Evolutionary conservation across 1,140 invertebrate species (phyloP).

Genomic region (Coptotermes formosanus): DNA sequence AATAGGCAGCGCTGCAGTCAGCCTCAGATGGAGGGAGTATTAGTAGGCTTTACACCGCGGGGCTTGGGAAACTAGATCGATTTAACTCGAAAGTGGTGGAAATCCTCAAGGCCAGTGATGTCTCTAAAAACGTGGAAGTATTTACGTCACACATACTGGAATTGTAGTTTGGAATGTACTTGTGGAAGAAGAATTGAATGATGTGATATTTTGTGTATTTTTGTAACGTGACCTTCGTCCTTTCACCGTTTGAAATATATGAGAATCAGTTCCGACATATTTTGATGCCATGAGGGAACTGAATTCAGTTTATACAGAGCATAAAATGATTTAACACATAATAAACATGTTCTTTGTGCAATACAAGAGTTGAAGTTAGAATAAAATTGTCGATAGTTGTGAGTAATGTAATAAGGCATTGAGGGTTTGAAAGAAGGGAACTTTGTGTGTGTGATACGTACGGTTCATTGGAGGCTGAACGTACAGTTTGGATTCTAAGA

Average conservation of each 20-base stretch:
- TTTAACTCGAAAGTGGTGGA: background rate
- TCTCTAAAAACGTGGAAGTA: background rate
- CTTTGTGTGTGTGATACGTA: too few relatives aligned
- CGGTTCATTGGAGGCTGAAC: too few relatives aligned
- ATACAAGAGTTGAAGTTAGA: too few relatives aligned
- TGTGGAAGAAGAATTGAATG: background rate
- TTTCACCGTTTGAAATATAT: background rate
- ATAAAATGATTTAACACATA: too few relatives aligned
- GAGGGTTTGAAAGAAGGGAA: too few relatives aligned
- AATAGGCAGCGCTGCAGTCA: background rate
- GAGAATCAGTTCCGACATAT: too few relatives aligned
- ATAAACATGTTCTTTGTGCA: too few relatives aligned
- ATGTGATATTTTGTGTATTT: background rate
- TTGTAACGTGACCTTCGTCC: background rate
- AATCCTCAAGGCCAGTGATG: background rate
- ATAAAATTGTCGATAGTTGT: too few relatives aligned
- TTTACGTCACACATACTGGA: too few relatives aligned
- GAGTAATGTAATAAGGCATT: too few relatives aligned
- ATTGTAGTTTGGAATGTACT: background rate
- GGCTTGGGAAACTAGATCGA: background rate
- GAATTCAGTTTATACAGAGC: background rate
- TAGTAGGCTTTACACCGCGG: background rate
- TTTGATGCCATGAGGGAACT: background rate
- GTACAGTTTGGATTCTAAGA: too few relatives aligned
- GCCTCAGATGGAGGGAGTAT: too few relatives aligned